A percentile compares a stretch with the other conserved stretches of the same genome.
Conservation (phyloP, 2,113 vertebrate genomes). For the Serranochromis macrocephalus region DNA sequence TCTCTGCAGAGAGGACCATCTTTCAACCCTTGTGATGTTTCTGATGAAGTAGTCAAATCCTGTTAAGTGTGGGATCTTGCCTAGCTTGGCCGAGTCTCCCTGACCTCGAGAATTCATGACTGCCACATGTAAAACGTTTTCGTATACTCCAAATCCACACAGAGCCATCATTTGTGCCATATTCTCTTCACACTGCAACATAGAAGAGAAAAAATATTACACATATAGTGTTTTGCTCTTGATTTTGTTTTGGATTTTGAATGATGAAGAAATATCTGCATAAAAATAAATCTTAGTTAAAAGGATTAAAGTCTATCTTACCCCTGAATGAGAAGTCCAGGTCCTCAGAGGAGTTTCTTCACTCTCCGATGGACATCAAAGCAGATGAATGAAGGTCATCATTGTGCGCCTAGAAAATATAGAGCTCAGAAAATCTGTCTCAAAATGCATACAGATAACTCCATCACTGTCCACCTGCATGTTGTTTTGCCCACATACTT, state of each 20-base stretch:
- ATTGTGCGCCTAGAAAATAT: constrained; percentile 33
- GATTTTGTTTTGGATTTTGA: constrained; percentile 6
- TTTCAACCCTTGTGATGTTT: constrained; percentile 53
- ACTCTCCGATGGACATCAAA: constrained; percentile 15
- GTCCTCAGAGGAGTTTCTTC: constrained; percentile 8
- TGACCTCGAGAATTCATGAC: constrained; percentile 46
- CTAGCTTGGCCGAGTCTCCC: constrained; percentile 51
- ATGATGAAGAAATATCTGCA: constrained; percentile 19
- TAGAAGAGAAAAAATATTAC: constrained; percentile 34
- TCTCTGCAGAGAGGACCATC: constrained; percentile 20
- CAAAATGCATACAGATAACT: constrained; percentile 7
- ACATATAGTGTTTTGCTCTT: background rate
- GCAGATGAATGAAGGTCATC: constrained; percentile 29
- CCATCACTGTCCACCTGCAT: constrained; percentile 20
- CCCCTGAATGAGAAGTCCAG: constrained; percentile 59
- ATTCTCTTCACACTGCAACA: constrained; percentile 8
- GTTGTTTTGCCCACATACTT: constrained; percentile 5
- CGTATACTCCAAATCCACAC: constrained; percentile 44
- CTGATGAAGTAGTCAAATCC: constrained; percentile 63
- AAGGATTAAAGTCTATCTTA: constrained; percentile 29
- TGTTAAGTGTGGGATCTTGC: constrained; percentile 54
- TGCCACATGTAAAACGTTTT: constrained; percentile 53
- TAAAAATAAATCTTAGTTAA: constrained; percentile 38
- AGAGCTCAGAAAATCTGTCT: constrained; percentile 2
- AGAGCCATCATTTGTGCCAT: constrained; percentile 46